Base-by-base conservation (phyloP, 2,797 vertebrate genomes). In the Eulemur rubriventer region DNA sequence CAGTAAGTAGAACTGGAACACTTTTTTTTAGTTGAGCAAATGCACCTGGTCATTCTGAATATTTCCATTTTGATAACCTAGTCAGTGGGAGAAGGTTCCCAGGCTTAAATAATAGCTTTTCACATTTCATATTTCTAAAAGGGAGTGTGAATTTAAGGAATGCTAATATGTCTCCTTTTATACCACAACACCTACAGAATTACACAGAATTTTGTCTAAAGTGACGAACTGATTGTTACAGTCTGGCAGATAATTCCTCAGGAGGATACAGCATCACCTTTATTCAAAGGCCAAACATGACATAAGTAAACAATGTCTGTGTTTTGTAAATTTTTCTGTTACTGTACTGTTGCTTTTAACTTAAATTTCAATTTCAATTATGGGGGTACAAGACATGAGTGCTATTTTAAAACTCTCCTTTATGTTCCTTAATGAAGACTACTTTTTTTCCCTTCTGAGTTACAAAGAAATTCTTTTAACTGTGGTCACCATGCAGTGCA, bases 21-120 rank as follows among this genome's bases (percentile, higher is more conserved):
- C 16, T 20, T 73, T 89, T 63, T 82, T 91, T 91, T 18, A 48
- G 72, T 20, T 91, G 69, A 92, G 38, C 48, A 96, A 67, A 69
- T 59, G 78, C 0, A 84, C 22, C 76, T 87, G 76, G 81, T 88
- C 72, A 67, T 90, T 94, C 85, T 91, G 61, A 14, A 87, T 63
- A 65, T 96, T 95, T 96, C 73, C 73, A 92, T 92, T 92, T 95
- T 89, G 72, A 83, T 96, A 91, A 55, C 48, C 86, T 79, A 94
- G 70, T 59, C 67, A 57, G 52, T 26, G 28, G 38, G 75, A 35
- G 13, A 93, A 95, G 33, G 13, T 88, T 93, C 81, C 38, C 43
- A 28, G 22, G 67, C 59, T 96, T 94, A 92, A 93, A 95, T 38
- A 65, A 87, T 69, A 89, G 93, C 30, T 92, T 92, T 85, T 94